A percentile compares a stretch with the other conserved stretches of the same genome.
Conservation (phyloP, 2,888 invertebrate genomes). For the Allophyes oxyacanthae region DNA sequence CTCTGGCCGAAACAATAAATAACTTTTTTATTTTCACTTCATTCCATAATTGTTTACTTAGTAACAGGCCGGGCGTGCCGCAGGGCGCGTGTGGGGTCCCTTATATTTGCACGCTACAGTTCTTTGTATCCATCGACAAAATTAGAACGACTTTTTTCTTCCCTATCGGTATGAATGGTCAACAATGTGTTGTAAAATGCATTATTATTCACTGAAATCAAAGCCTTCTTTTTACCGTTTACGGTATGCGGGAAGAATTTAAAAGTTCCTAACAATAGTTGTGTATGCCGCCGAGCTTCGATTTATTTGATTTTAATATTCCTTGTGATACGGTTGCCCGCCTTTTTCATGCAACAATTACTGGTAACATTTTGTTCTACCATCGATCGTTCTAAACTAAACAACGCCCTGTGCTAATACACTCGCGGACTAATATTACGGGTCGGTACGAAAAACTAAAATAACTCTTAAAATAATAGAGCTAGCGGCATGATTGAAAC, state of each 20-base stretch:
- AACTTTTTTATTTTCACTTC: slow-evolving; percentile 67
- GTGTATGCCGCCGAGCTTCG: not conserved
- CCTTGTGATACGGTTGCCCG: slow-evolving; percentile 26
- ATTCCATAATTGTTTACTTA: slow-evolving; percentile 70
- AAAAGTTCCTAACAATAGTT: slow-evolving; percentile 4
- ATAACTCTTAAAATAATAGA: no score
- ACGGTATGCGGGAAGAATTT: slow-evolving; percentile 7
- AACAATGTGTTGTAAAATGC: slow-evolving; percentile 47
- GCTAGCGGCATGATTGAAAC: no score
- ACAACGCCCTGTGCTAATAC: slow-evolving; percentile 31
- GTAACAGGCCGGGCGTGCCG: slow-evolving; percentile 64
- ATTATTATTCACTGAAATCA: slow-evolving; percentile 34
- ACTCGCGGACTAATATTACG: no score
- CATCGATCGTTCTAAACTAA: slow-evolving; percentile 16
- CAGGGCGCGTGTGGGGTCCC: slow-evolving; percentile 60
- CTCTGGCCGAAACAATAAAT: slow-evolving; percentile 73
- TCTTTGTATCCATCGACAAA: slow-evolving; percentile 55
- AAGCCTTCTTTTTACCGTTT: slow-evolving; percentile 5
- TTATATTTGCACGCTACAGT: slow-evolving; percentile 62
- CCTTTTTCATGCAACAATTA: slow-evolving; percentile 49
- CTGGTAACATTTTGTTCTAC: slow-evolving; percentile 29
- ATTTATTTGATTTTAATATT: slow-evolving; percentile 23
- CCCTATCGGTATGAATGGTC: slow-evolving; percentile 38
- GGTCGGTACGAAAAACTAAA: no score
- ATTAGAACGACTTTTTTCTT: slow-evolving; percentile 51